Percentiles rank a stretch among this genome's conserved stretches.
phyloP scores from a whole-genome alignment of 2,888 invertebrate genomes.

The Helicoverpa assulta region DNA sequence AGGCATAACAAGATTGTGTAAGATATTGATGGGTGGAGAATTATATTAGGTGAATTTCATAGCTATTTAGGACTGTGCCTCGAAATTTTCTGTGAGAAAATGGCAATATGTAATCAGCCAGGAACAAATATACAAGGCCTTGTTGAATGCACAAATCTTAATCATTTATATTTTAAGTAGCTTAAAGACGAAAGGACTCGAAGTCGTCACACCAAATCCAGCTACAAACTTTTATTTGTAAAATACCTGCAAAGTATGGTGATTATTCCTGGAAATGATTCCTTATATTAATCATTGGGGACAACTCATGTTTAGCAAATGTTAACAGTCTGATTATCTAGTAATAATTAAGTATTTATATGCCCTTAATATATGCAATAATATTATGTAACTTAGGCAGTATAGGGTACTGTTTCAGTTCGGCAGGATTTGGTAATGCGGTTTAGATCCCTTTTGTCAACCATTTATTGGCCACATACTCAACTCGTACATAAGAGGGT shows the following conservation, averaged over 20 bases:
- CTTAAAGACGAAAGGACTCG: conserved; percentile 29
- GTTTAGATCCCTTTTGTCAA: conserved; percentile 20
- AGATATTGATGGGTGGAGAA: conserved; percentile 23
- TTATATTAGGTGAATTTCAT: conserved; percentile 38
- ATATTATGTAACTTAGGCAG: conserved; percentile 35
- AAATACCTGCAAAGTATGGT: not conserved
- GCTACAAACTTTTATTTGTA: conserved; percentile 19
- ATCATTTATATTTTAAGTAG: conserved; percentile 48
- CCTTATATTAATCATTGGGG: conserved; percentile 6
- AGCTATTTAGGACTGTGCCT: conserved; percentile 44
- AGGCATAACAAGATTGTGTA: conserved; percentile 43
- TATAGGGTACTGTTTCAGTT: conserved; percentile 21
- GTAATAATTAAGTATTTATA: conserved; percentile 43
- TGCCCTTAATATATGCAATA: conserved; percentile 44
- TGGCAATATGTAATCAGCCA: conserved; percentile 23
- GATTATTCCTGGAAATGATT: not conserved
- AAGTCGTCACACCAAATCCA: conserved; percentile 10
- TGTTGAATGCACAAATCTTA: conserved; percentile 43
- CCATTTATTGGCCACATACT: conserved; percentile 25
- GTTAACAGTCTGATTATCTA: conserved; percentile 38
- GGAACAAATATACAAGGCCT: conserved; percentile 42
- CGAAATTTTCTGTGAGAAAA: conserved; percentile 49
- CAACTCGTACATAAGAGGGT: conserved; percentile 5
- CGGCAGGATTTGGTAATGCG: conserved; percentile 13
- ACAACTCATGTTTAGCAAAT: conserved; percentile 9